These are phyloP conservation scores for Scortum barcoo DNA, from an alignment of 2,113 vertebrate species.

Conservation along the genomic window DNA sequence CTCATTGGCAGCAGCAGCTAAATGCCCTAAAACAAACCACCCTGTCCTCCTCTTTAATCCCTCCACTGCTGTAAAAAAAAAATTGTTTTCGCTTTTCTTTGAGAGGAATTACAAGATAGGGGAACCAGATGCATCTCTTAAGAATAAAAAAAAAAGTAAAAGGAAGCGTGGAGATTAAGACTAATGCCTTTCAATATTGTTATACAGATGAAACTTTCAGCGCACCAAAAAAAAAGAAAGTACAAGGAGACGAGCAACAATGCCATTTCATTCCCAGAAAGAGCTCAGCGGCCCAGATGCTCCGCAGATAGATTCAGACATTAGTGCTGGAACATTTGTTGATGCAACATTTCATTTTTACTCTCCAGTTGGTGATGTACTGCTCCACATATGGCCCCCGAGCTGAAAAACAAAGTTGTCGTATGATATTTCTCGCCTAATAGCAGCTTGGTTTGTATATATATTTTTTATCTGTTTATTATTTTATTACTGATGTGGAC, in stretches of 20 bases:
- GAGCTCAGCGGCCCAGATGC: slow-evolving; percentile 69
- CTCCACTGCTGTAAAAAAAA: slow-evolving; percentile 59
- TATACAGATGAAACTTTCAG: slow-evolving; percentile 73
- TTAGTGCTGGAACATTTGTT: slow-evolving; percentile 50
- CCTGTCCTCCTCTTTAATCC: slow-evolving; percentile 66
- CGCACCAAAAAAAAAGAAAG: slow-evolving; percentile 20
- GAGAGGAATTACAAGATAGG: slow-evolving; percentile 72
- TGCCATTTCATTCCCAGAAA: slow-evolving; percentile 63
- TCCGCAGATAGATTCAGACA: slow-evolving; percentile 37
- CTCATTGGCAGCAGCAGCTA: slow-evolving; percentile 71
- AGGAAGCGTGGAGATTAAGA: slow-evolving; percentile 71
- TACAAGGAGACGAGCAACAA: slow-evolving; percentile 40
- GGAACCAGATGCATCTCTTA: slow-evolving; percentile 75
- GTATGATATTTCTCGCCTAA: background rate
- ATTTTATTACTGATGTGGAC: background rate
- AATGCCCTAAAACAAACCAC: slow-evolving; percentile 67
- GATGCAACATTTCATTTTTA: slow-evolving; percentile 47
- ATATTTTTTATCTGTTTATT: slow-evolving; percentile 7
- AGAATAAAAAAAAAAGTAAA: slow-evolving; percentile 52
- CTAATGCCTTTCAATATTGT: slow-evolving; percentile 81
- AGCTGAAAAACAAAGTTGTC: background rate
- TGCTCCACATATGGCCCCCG: slow-evolving; percentile 20
- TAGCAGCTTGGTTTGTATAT: background rate
- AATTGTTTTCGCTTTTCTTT: slow-evolving; percentile 80
- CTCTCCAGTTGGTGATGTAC: slow-evolving; percentile 6